Conservation (phyloP, 2,888 invertebrate species). For the Aethes cnicana region DNA sequence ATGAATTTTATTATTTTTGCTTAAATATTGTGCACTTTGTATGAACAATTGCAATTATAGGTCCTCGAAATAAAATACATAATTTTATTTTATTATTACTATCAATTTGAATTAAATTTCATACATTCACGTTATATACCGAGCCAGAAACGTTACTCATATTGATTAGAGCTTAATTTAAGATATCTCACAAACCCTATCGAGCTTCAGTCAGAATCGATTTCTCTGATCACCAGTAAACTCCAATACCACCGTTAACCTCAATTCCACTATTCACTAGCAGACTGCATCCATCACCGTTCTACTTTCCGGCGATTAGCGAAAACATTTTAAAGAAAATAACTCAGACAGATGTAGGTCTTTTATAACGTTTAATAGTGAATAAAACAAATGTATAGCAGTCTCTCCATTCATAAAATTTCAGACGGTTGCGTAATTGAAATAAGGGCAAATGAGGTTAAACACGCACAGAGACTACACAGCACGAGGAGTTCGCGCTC, state of each 20-base stretch:
- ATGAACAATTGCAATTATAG: too few relatives aligned
- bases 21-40: too few relatives aligned
- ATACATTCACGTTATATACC: too few relatives aligned
- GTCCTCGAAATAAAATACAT: too few relatives aligned
- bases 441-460: conserved; percentile 60
- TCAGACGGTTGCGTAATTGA: conserved; percentile 60
- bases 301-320: conserved; percentile 48
- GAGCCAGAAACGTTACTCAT: neutral
- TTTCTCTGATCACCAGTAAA: conserved; percentile 17
- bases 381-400: conserved; percentile 51
- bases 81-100: too few relatives aligned
- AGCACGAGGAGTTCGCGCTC: too few relatives aligned
- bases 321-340: conserved; percentile 45
- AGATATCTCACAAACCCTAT: conserved; percentile 2
- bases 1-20: too few relatives aligned
- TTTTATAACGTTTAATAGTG: conserved; percentile 56
- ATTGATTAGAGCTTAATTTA: neutral
- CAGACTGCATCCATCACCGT: conserved; percentile 30
- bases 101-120: too few relatives aligned
- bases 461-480: conserved; percentile 36
- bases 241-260: conserved; percentile 28
- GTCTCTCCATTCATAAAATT: conserved; percentile 65
- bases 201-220: conserved; percentile 2
- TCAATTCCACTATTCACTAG: conserved; percentile 26
- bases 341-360: conserved; percentile 58